phyloP scores from a whole-genome alignment of 2,113 vertebrate genomes.

The Nesospiza acunhae region DNA sequence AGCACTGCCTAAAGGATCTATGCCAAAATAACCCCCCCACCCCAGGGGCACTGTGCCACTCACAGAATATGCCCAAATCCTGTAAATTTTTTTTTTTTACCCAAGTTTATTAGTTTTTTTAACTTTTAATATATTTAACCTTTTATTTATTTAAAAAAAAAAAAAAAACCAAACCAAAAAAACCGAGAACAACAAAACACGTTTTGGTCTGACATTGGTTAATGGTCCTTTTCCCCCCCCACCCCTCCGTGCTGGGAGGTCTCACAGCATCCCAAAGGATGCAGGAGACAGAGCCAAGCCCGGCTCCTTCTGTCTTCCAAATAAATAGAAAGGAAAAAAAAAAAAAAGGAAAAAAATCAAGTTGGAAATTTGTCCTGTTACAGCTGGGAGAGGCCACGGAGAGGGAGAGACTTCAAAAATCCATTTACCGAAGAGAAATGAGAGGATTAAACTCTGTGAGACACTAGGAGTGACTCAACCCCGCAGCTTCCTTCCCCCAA shows the following conservation, averaged over 20 bases:
- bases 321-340: conserved; percentile 69
- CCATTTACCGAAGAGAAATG: background rate
- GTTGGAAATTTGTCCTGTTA: conserved; percentile 18
- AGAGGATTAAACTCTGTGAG: background rate
- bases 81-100: background rate
- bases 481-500: background rate
- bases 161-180: background rate
- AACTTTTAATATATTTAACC: conserved; percentile 75
- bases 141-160: background rate
- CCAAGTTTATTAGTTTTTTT: conserved; percentile 70
- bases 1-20: too few relatives aligned
- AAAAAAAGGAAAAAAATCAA: background rate
- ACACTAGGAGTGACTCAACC: background rate
- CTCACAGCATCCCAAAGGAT: background rate
- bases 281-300: background rate
- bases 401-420: background rate
- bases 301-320: conserved; percentile 13
- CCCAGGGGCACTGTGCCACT: fast-evolving
- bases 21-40: background rate
- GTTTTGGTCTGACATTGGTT: conserved; percentile 70
- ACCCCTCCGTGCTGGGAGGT: conserved; percentile 1
- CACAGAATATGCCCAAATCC: background rate
- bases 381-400: background rate
- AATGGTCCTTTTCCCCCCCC: conserved; percentile 73
- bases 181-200: conserved; percentile 59